These are phyloP conservation scores for Apis dorsata DNA, from an alignment of 1,140 invertebrate species.

Conservation along the genomic window DNA sequence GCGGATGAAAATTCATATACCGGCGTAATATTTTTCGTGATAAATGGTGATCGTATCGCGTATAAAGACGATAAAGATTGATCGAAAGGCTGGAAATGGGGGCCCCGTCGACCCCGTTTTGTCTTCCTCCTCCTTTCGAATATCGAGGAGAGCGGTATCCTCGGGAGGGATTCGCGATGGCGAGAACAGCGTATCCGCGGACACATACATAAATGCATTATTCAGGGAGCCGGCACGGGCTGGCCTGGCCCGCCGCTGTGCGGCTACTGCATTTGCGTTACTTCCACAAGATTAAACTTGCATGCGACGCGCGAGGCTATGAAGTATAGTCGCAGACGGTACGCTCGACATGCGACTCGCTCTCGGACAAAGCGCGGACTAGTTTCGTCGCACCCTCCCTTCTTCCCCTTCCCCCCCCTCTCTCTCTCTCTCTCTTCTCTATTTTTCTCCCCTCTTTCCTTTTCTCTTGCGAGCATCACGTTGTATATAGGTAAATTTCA, in stretches of 20 bases:
- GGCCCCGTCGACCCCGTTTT: not conserved
- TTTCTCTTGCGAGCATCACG: not conserved
- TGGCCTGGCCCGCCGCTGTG: slow-evolving; percentile 49
- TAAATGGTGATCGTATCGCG: not conserved
- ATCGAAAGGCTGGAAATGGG: slow-evolving; percentile 27
- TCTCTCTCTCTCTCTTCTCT: not conserved
- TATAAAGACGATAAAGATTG: too few relatives aligned
- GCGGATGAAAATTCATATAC: too few relatives aligned
- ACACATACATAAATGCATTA: slow-evolving; percentile 74
- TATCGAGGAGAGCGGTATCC: slow-evolving; percentile 23
- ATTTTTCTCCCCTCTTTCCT: not conserved
- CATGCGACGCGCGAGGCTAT: slow-evolving; percentile 72
- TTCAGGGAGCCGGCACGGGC: slow-evolving; percentile 58
- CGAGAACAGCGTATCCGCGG: slow-evolving; percentile 68
- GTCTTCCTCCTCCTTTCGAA: not conserved
- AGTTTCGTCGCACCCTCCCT: slow-evolving; percentile 45
- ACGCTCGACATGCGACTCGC: slow-evolving; percentile 69
- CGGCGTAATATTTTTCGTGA: too few relatives aligned
- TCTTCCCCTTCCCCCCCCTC: not conserved
- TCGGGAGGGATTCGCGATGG: slow-evolving; percentile 65
- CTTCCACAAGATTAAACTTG: slow-evolving; percentile 77
- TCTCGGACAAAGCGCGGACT: slow-evolving; percentile 69
- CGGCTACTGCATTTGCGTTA: slow-evolving; percentile 74
- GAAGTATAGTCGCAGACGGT: slow-evolving; percentile 73
- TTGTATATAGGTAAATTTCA: too few relatives aligned